phyloP scores from a whole-genome alignment of 2,797 vertebrate genomes.

The Brachymystax lenok region DNA sequence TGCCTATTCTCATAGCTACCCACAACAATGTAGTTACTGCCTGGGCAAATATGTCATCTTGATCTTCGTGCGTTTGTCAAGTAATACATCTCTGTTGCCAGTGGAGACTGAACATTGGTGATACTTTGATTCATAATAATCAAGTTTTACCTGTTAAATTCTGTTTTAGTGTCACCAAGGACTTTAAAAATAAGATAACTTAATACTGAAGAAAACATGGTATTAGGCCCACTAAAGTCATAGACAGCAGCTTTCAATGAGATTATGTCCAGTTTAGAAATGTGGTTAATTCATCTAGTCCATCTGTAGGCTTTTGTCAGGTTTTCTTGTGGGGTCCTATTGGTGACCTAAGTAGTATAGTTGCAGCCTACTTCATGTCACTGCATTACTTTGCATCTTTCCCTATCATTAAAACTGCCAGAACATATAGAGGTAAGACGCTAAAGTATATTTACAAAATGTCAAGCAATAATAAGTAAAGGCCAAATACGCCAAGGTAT shows the following conservation, averaged over 20 bases:
- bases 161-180: neutral
- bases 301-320: slow-evolving; percentile 22
- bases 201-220: slow-evolving; percentile 63
- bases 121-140: neutral
- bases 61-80: neutral
- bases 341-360: slow-evolving; percentile 15
- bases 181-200: slow-evolving; percentile 26
- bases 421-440: slow-evolving; percentile 43
- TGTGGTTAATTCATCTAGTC: slow-evolving; percentile 22
- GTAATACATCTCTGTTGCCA: neutral
- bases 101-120: neutral
- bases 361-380: slow-evolving; percentile 39
- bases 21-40: neutral
- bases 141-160: neutral
- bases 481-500: slow-evolving; percentile 14
- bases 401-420: slow-evolving; percentile 45
- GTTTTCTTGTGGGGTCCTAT: slow-evolving; percentile 30
- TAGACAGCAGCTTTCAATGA: slow-evolving; percentile 54
- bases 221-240: slow-evolving; percentile 37
- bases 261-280: slow-evolving; percentile 37
- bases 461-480: slow-evolving; percentile 38
- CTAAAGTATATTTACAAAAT: slow-evolving; percentile 64
- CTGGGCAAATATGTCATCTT: neutral
- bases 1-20: slow-evolving; percentile 17
- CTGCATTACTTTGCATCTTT: slow-evolving; percentile 51